Percentiles rank a stretch among this genome's conserved stretches.
Evolutionary conservation across 2,797 vertebrate species (phyloP).

Genomic region (Myripristis jacobus): DNA sequence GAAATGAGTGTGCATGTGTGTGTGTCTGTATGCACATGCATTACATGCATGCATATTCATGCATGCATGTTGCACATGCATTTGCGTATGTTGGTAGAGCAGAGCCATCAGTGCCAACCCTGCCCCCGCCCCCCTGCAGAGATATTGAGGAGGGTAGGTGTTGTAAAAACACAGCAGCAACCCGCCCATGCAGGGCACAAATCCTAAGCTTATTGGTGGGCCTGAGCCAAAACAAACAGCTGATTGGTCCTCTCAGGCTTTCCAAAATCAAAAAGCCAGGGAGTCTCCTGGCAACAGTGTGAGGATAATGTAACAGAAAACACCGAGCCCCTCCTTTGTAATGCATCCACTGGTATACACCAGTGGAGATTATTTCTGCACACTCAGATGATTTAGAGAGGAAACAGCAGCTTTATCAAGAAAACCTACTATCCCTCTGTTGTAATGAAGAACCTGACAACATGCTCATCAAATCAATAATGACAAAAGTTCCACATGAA

Average conservation of each 20-base stretch:
- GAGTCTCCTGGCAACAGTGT: slow-evolving; percentile 80
- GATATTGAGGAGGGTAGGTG: slow-evolving; percentile 46
- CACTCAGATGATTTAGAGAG: slow-evolving; percentile 18
- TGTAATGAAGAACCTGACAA: slow-evolving; percentile 19
- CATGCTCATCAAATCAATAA: slow-evolving; percentile 9
- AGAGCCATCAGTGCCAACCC: slow-evolving; percentile 35
- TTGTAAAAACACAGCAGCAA: slow-evolving; percentile 53
- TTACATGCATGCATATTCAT: slow-evolving; percentile 11
- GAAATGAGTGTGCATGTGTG: background rate
- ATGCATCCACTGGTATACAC: slow-evolving; percentile 46
- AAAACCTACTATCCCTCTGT: slow-evolving; percentile 17
- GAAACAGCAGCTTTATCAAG: slow-evolving; percentile 38
- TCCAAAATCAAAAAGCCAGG: slow-evolving; percentile 66
- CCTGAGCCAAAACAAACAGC: slow-evolving; percentile 66
- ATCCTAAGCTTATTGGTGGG: slow-evolving; percentile 67
- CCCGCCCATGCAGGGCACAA: slow-evolving; percentile 70
- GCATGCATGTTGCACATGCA: slow-evolving; percentile 14
- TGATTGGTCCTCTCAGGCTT: slow-evolving; percentile 66
- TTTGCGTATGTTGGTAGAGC: slow-evolving; percentile 25
- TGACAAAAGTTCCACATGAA: background rate
- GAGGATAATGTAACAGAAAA: slow-evolving; percentile 55
- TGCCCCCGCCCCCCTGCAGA: slow-evolving; percentile 41
- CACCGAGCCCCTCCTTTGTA: slow-evolving; percentile 49
- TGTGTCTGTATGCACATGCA: background rate
- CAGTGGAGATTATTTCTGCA: background rate